Conservation (phyloP, 2,113 vertebrate species). For the Triplophysa siluroides region DNA sequence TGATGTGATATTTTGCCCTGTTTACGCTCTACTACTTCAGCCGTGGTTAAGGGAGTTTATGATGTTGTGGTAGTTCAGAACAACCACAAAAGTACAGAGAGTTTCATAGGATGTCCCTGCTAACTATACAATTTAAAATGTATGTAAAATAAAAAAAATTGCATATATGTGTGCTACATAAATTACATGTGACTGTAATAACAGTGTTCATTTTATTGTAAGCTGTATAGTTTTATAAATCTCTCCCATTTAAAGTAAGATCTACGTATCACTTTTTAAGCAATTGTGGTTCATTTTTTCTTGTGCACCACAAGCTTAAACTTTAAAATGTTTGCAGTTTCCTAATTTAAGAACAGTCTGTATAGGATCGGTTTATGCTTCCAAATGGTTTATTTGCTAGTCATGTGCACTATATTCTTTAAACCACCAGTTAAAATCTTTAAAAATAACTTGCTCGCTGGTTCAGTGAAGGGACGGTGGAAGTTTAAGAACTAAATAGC, state of each 20-base stretch:
- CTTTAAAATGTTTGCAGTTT: neutral
- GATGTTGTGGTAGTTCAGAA: conserved; percentile 17
- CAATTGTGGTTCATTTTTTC: neutral
- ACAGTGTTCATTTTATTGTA: neutral
- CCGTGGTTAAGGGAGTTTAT: neutral
- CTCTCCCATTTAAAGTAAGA: neutral
- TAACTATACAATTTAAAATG: neutral
- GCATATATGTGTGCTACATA: neutral
- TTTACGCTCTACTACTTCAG: neutral
- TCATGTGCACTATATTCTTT: conserved; percentile 26
- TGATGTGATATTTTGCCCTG: neutral
- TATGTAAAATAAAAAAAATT: no score
- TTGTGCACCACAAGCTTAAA: neutral
- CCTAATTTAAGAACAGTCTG: conserved; percentile 1
- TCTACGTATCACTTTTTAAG: neutral
- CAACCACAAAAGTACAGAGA: conserved; percentile 18
- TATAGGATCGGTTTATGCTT: conserved; percentile 1
- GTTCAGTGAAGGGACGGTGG: neutral
- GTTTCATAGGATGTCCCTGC: neutral
- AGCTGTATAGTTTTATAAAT: neutral
- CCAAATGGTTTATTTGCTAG: conserved; percentile 6
- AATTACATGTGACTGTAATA: conserved; percentile 14
- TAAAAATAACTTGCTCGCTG: neutral
- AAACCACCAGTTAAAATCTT: neutral
- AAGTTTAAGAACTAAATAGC: neutral